Percentiles rank a stretch among this genome's conserved stretches.
Evolutionary conservation across 2,113 vertebrate genomes (phyloP).

Genomic region (Alectura lathami): DNA sequence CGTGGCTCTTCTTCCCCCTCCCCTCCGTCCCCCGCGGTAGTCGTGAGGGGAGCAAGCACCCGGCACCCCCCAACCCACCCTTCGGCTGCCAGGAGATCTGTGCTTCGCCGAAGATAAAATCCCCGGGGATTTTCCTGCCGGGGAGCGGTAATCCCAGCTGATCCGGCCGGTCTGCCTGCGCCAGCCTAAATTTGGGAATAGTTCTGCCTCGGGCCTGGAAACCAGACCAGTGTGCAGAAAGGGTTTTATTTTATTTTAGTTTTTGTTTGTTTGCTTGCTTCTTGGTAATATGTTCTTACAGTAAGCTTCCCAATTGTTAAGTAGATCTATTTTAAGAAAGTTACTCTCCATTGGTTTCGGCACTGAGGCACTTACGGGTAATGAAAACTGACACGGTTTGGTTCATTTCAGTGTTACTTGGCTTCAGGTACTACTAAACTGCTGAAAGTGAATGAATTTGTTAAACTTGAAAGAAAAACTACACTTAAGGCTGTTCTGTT

Average conservation of each 20-base stretch:
- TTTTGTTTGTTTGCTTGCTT: rapidly evolving
- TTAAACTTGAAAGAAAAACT: neutral
- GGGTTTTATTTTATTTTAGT: no score
- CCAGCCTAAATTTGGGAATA: neutral
- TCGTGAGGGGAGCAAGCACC: neutral
- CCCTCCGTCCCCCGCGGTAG: neutral
- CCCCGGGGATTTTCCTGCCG: slow-evolving; percentile 9
- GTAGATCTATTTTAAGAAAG: neutral
- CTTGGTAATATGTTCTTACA: rapidly evolving
- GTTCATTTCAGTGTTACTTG: neutral
- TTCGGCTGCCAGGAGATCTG: neutral
- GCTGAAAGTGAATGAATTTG: neutral
- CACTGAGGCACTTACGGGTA: neutral
- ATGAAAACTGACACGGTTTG: neutral
- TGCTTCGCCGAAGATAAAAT: neutral
- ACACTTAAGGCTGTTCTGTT: neutral
- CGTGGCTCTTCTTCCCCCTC: neutral
- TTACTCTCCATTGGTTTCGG: rapidly evolving
- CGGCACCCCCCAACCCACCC: neutral
- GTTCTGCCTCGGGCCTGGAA: neutral
- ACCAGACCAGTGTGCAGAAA: neutral
- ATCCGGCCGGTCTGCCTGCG: neutral
- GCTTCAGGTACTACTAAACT: neutral
- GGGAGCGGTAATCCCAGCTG: neutral
- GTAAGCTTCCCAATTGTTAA: neutral